Base-by-base conservation (phyloP, 2,888 invertebrate species). In the Nomada ruficornis region DNA sequence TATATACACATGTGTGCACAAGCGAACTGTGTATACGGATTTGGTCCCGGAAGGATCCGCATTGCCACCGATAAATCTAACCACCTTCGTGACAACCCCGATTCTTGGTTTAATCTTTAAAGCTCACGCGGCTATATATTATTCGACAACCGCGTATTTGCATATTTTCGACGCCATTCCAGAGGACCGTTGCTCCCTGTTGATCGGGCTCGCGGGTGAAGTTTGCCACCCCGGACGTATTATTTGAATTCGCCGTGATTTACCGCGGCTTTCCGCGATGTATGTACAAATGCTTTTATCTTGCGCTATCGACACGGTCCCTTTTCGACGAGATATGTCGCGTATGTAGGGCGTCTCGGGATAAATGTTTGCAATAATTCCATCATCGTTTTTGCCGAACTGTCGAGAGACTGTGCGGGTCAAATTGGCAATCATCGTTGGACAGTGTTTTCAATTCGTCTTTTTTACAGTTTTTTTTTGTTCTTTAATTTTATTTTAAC, bases 51-150 rank as follows among this genome's bases (percentile, higher is more conserved):
- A 42, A 63, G 72, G 62, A 71, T 76, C 76, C 73, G 70, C 73
- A 72, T 73, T 75, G 62, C 57, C 65, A 29, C 29, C 65, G 9
- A 83, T 84, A 83, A 84, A 84, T 84, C 80, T 50, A 36, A n/a
- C 44, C 42, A 4, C 15, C 36, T 36, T n/a, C 75, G 57, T 29
- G 83, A 75, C 83, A 78, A 65, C 57, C 64, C 36, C 75, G 72
- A 76, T 82, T 82, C 71, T 83, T 82, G 50, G 29, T 83, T 83
- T 83, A 83, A 83, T 83, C 78, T 82, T 75, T 65, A 68, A 74
- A 71, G 68, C 77, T 75, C 62, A 20, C 62, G 20, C 57, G 29
- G 65, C 69, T 55, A 71, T 83, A 71, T 73, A 75, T 83, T 70
- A 83, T 62, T 73, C 72, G 60, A 15, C 59, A 23, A 55, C 69